Conservation (phyloP, 2,113 vertebrate species). For the Aramus guarauna region DNA sequence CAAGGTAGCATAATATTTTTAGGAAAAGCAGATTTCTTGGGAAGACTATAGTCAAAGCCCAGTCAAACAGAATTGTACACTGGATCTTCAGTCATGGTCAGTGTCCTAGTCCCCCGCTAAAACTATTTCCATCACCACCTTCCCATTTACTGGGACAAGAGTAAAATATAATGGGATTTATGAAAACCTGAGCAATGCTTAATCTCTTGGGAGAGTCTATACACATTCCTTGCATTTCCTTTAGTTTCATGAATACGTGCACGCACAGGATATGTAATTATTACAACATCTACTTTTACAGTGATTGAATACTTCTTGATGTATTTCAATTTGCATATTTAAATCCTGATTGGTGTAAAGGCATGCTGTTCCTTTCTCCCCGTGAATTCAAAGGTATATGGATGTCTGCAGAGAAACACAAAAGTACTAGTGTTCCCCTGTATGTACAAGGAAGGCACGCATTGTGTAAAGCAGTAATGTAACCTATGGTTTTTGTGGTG, state of each 20-base stretch:
- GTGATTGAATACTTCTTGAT: background rate
- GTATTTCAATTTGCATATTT: background rate
- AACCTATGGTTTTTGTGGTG: background rate
- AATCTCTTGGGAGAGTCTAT: background rate
- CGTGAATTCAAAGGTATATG: background rate
- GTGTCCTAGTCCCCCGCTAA: background rate
- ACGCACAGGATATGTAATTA: background rate
- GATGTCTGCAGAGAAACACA: background rate
- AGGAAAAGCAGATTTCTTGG: constrained; percentile 18
- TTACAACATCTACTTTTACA: background rate
- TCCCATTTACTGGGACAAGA: background rate
- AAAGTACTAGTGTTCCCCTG: background rate
- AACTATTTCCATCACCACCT: background rate
- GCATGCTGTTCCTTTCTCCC: background rate
- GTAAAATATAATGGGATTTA: background rate
- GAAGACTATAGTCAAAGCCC: background rate
- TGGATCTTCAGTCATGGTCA: background rate
- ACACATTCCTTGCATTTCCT: background rate
- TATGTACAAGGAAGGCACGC: background rate
- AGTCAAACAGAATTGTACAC: background rate
- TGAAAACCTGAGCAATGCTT: background rate
- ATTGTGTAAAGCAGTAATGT: background rate
- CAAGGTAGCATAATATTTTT: background rate
- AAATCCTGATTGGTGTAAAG: background rate
- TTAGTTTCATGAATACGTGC: background rate